phyloP scores from a whole-genome alignment of 2,113 vertebrate species.

The Halcyon senegalensis region DNA sequence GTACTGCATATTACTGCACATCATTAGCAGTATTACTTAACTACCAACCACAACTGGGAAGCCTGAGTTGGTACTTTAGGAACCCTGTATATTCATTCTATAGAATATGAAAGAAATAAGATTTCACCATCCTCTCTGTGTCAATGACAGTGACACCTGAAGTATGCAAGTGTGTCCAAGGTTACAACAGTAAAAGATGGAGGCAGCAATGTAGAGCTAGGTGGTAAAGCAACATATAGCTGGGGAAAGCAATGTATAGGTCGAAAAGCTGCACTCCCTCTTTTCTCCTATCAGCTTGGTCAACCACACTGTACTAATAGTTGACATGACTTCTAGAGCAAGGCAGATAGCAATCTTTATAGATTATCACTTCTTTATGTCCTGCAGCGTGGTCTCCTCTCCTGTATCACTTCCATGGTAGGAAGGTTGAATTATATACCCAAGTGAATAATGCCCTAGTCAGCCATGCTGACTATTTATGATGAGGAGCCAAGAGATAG shows the following conservation, averaged over 20 bases:
- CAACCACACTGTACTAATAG: neutral
- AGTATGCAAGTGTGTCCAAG: neutral
- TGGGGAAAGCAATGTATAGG: neutral
- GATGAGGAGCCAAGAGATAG: neutral
- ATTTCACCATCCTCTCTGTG: neutral
- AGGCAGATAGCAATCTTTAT: neutral
- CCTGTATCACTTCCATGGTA: neutral
- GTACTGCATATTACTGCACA: neutral
- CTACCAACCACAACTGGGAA: slow-evolving; percentile 13
- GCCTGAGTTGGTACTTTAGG: slow-evolving; percentile 10
- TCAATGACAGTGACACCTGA: neutral
- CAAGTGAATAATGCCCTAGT: neutral
- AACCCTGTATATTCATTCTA: neutral
- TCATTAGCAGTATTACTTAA: neutral
- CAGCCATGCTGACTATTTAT: slow-evolving; percentile 4
- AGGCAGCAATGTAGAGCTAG: neutral
- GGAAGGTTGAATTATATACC: neutral
- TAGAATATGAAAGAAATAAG: slow-evolving; percentile 37
- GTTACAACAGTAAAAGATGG: neutral
- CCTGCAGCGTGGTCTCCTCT: neutral
- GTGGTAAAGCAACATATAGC: too few relatives aligned
- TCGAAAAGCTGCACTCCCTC: neutral
- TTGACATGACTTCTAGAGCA: slow-evolving; percentile 30
- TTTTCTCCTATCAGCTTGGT: neutral
- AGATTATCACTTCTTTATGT: slow-evolving; percentile 30